Conservation (phyloP, 2,113 vertebrate genomes). For the Gopherus flavomarginatus region DNA sequence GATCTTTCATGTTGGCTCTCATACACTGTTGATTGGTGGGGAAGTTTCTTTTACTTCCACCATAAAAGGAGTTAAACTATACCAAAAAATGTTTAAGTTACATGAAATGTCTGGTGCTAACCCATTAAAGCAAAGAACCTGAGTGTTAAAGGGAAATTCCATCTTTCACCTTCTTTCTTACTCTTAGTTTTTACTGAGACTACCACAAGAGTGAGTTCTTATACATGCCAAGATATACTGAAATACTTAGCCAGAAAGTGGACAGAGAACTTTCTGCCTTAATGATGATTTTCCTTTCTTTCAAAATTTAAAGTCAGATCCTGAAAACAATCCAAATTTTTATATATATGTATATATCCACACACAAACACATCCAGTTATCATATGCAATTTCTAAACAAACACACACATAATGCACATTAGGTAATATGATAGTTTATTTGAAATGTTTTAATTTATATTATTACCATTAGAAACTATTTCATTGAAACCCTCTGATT, state of each 20-base stretch:
- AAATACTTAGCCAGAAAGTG: background rate
- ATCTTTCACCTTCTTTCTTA: slow-evolving; percentile 4
- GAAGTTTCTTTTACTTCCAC: background rate
- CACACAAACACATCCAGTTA: background rate
- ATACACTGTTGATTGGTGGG: background rate
- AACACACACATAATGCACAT: background rate
- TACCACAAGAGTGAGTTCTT: background rate
- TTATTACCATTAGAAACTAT: background rate
- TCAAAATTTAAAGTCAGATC: slow-evolving; percentile 30
- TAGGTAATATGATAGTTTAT: slow-evolving; percentile 31
- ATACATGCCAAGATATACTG: background rate
- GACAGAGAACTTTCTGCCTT: background rate
- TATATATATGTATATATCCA: background rate
- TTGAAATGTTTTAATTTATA: slow-evolving; percentile 41
- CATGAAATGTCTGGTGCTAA: slow-evolving; percentile 1
- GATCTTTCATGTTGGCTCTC: background rate
- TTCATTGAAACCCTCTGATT: slow-evolving; percentile 37
- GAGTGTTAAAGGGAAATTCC: slow-evolving; percentile 4
- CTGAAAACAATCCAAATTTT: background rate
- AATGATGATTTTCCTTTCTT: background rate
- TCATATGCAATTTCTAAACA: background rate
- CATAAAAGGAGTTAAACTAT: slow-evolving; percentile 27
- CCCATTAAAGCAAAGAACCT: slow-evolving; percentile 8
- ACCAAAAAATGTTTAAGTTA: background rate
- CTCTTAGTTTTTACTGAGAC: background rate